These are phyloP conservation scores for Neogobius melanostomus DNA, from an alignment of 2,113 vertebrate genomes.

Conservation along the genomic window DNA sequence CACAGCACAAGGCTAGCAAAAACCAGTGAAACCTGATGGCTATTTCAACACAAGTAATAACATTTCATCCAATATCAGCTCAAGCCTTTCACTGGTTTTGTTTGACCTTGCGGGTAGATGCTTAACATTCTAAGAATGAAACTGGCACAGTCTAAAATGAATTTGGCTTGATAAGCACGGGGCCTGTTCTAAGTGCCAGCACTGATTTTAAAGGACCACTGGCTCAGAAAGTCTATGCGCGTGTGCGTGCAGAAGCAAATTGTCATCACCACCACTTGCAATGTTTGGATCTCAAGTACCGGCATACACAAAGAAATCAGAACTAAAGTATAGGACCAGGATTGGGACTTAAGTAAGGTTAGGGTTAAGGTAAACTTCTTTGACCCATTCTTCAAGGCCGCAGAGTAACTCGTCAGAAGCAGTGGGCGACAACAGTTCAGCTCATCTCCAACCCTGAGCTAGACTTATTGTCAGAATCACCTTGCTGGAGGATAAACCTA, in stretches of 20 bases:
- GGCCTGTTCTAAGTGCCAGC: constrained; percentile 64
- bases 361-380: too few relatives aligned
- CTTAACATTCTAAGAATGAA: constrained; percentile 67
- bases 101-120: constrained; percentile 65
- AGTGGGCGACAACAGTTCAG: too few relatives aligned
- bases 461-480: too few relatives aligned
- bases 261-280: background rate
- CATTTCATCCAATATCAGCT: constrained; percentile 48
- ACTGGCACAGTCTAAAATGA: constrained; percentile 64
- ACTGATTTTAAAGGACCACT: constrained; percentile 64
- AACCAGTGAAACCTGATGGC: constrained; percentile 37
- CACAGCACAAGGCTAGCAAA: constrained; percentile 31
- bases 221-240: constrained; percentile 19
- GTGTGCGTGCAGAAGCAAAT: constrained; percentile 26
- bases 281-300: too few relatives aligned
- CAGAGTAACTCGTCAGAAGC: too few relatives aligned
- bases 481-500: too few relatives aligned
- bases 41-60: constrained; percentile 50
- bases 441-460: too few relatives aligned
- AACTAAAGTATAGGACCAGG: too few relatives aligned
- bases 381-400: too few relatives aligned
- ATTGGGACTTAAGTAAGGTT: too few relatives aligned
- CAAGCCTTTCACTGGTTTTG: constrained; percentile 52
- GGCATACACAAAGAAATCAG: too few relatives aligned
- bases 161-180: constrained; percentile 64